Evolutionary conservation across 2,888 invertebrate genomes (phyloP), one percentile per base, ranked within the genome.

Genomic region (Drosophila subquinaria): DNA sequence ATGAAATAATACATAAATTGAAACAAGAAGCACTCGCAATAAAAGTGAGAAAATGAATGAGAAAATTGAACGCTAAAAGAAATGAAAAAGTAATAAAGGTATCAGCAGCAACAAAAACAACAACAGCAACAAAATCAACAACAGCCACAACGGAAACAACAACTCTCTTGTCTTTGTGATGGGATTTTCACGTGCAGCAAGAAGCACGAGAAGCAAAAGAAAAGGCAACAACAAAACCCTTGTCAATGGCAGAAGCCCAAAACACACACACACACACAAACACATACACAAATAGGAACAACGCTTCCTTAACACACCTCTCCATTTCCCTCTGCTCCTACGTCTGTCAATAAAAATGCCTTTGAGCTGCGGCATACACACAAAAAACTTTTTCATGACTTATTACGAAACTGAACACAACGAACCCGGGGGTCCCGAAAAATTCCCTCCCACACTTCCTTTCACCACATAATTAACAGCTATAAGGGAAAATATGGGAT

Each of bases 111-210:
- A 30, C 30, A 38, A 17, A 11, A 74, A 55, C 36, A 60, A 40
- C 11, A 56, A 62, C 60, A 57, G 23, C 33, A 11, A 42, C 13
- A 52, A 40, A 30, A 48, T 13, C 43, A 64, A 50, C 17, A n/a
- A 23, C 2, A 51, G 38, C 48, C 45, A 36, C 43, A 33, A 40
- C 27, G 45, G 30, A 23, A 36, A 61, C 53, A 64, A 67, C 45
- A 59, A 65, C 63, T 70, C 61, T 70, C 79, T 68, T 66, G 60
- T 65, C 78, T 76, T 71, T 72, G 64, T 82, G 86, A 84, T 88
- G 81, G 70, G 79, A 67, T 85, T 88, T 84, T 88, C 79, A 84
- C 86, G 81, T 88, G 83, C 79, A 68, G 33, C 66, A 57, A 47
- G 53, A 35, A 57, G 33, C 40, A 33, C 66, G 53, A 51, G 53